A percentile compares a stretch with the other conserved stretches of the same genome.
Evolutionary conservation across 64 coral and sea anemone genomes (phyloP).

Genomic region (Porites australiensis): DNA sequence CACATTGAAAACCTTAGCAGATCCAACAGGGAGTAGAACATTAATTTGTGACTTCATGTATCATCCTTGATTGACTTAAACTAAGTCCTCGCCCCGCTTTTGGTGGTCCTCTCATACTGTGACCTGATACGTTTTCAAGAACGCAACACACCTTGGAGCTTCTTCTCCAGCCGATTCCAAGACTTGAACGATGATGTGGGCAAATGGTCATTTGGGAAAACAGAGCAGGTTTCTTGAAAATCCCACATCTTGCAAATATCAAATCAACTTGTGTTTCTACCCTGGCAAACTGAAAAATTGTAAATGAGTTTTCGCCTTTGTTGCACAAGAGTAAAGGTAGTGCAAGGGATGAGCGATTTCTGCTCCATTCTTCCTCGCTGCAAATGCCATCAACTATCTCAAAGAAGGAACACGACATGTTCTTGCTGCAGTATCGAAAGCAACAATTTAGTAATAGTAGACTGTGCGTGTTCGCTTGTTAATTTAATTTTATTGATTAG

Average conservation of each 20-base stretch:
- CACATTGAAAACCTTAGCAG: no score
- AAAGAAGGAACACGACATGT: constrained; percentile 1
- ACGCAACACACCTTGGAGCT: constrained; percentile 3
- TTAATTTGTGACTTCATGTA: no score
- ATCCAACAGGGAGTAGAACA: no score
- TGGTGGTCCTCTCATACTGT: no score
- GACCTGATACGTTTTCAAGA: not conserved
- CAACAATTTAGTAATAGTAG: no score
- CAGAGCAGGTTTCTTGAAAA: not conserved
- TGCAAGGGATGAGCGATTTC: not conserved
- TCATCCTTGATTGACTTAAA: no score
- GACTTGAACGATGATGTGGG: constrained; percentile 37
- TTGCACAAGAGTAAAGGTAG: not conserved
- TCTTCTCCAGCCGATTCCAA: constrained; percentile 70
- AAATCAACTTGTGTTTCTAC: constrained; percentile 43
- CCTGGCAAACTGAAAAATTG: constrained; percentile 32
- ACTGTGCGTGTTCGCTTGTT: no score
- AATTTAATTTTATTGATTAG: no score
- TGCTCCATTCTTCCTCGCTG: not conserved
- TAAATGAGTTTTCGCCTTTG: constrained; percentile 12
- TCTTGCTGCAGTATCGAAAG: no score
- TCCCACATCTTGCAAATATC: constrained; percentile 31
- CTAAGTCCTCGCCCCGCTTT: no score
- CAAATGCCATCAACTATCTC: not conserved
- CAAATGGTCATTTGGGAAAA: constrained; percentile 43